Evolutionary conservation across 1,140 invertebrate genomes (phyloP).

Genomic region (Brachionus angularis): DNA sequence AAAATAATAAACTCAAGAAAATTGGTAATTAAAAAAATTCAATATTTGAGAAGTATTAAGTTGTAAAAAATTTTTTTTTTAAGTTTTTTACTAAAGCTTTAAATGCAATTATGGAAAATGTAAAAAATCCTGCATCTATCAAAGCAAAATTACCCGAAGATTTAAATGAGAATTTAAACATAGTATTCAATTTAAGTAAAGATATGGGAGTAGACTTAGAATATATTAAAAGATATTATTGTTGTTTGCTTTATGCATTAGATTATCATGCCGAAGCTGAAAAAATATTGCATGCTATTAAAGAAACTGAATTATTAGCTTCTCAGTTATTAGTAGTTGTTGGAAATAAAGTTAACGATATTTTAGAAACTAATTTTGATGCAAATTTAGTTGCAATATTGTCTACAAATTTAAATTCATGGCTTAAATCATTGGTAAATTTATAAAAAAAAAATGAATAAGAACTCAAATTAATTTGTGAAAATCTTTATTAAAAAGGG

Average conservation of each 20-base stretch:
- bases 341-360: constrained; percentile 19
- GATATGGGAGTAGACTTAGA: constrained; percentile 36
- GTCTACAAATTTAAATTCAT: constrained; percentile 39
- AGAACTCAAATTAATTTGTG: no score
- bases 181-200: constrained; percentile 27
- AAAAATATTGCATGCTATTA: constrained; percentile 39
- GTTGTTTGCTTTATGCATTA: constrained; percentile 24
- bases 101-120: constrained; percentile 36
- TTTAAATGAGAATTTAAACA: constrained; percentile 1
- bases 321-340: constrained; percentile 33
- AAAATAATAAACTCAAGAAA: constrained; percentile 40
- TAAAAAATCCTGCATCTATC: constrained; percentile 11
- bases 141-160: constrained; percentile 4
- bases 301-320: constrained; percentile 35
- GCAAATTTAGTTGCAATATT: constrained; percentile 32
- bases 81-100: constrained; percentile 42
- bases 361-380: constrained; percentile 4
- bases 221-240: constrained; percentile 36
- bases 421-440: constrained; percentile 39
- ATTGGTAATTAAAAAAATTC: constrained; percentile 13
- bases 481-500: constrained; percentile 16
- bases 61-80: neutral
- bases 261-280: constrained; percentile 37
- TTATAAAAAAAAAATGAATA: no score
- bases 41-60: neutral